phyloP scores from a whole-genome alignment of 2,113 vertebrate genomes.

The Siniperca knerii region DNA sequence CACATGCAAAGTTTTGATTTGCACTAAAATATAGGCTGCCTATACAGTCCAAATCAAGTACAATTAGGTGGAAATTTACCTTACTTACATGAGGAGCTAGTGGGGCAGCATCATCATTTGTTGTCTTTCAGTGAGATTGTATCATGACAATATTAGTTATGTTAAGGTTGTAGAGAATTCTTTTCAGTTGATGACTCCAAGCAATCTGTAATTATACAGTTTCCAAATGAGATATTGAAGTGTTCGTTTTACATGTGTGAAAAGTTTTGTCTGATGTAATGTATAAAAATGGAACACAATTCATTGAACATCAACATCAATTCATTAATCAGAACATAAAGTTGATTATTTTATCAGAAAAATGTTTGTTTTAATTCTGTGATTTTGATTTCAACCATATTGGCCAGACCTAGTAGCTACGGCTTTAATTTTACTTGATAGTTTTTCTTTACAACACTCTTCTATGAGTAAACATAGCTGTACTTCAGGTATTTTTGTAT shows the following conservation, averaged over 20 bases:
- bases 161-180: not conserved
- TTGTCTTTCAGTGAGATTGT: not conserved
- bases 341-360: not conserved
- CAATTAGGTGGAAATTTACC: not conserved
- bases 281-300: not conserved
- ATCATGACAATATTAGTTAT: not conserved
- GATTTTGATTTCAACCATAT: not conserved
- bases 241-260: not conserved
- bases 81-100: not conserved
- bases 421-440: not conserved
- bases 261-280: not conserved
- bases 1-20: conserved; percentile 23
- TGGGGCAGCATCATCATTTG: not conserved
- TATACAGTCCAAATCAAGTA: not conserved
- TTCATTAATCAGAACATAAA: not conserved
- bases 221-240: not conserved
- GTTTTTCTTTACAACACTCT: not conserved
- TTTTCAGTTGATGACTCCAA: not conserved
- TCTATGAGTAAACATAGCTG: not conserved
- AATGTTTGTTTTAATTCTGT: not conserved
- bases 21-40: not conserved
- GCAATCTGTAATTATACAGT: not conserved
- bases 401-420: not conserved
- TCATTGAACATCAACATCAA: not conserved
- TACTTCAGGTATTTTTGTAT: not conserved